phyloP scores from a whole-genome alignment of 2,888 invertebrate species.

The Diadromus collaris region DNA sequence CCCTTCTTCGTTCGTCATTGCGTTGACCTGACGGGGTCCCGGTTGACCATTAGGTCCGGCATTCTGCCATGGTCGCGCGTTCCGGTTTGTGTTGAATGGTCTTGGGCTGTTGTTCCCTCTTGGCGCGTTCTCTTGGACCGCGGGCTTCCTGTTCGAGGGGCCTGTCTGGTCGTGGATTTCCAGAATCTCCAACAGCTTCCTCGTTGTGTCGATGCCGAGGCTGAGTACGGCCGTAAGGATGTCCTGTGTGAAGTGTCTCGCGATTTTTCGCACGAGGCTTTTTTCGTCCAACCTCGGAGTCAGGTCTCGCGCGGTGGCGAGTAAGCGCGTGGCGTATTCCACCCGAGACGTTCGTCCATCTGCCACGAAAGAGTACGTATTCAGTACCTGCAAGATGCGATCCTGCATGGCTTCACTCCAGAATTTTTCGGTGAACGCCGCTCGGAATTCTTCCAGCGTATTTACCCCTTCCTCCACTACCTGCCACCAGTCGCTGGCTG shows the following conservation, averaged over 20 bases:
- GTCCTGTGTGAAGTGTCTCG: background rate
- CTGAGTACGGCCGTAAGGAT: constrained; percentile 8
- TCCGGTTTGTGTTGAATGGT: background rate
- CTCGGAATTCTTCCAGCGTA: background rate
- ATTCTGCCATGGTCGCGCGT: background rate
- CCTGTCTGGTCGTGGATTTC: background rate
- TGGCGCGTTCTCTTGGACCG: background rate
- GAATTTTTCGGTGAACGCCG: background rate
- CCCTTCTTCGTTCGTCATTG: background rate
- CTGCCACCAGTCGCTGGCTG: constrained; percentile 11
- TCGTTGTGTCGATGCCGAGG: background rate
- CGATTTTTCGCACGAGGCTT: background rate
- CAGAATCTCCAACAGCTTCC: background rate
- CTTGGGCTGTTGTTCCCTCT: background rate
- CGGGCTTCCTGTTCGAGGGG: background rate
- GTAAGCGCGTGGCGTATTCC: constrained; percentile 9
- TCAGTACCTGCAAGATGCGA: background rate
- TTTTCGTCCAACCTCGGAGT: background rate
- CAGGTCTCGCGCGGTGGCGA: constrained; percentile 6
- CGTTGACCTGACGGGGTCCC: background rate
- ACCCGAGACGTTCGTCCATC: constrained; percentile 1
- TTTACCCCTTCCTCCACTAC: background rate
- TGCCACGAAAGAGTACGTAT: background rate
- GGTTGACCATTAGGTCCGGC: background rate
- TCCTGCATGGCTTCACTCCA: constrained; percentile 18